These are phyloP conservation scores for Hesperophylax magnus DNA, from an alignment of 1,140 invertebrate genomes.

Conservation along the genomic window DNA sequence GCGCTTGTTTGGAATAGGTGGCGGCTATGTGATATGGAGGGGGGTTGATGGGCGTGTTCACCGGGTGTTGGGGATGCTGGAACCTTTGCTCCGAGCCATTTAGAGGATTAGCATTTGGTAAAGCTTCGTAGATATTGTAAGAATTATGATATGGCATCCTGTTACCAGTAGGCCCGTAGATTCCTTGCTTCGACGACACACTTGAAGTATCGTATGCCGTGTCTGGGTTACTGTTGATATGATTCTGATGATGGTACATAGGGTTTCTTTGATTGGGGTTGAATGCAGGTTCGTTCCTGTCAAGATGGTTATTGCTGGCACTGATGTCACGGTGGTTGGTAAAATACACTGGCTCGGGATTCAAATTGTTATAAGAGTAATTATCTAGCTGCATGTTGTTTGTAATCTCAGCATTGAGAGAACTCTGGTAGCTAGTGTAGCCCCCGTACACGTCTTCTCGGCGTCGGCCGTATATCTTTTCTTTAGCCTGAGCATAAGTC, in stretches of 20 bases:
- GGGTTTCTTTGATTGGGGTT: constrained; percentile 9
- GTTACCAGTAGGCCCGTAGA: constrained; percentile 37
- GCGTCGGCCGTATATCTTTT: constrained; percentile 65
- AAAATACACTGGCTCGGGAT: constrained; percentile 30
- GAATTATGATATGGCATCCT: constrained; percentile 36
- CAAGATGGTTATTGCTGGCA: neutral
- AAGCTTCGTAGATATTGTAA: constrained; percentile 48
- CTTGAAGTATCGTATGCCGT: constrained; percentile 43
- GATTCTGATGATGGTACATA: constrained; percentile 39
- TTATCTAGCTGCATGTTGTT: constrained; percentile 18
- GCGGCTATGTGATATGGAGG: constrained; percentile 70
- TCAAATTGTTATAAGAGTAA: constrained; percentile 16
- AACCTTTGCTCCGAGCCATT: constrained; percentile 29
- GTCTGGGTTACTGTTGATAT: constrained; percentile 38
- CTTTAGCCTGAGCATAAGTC: constrained; percentile 64
- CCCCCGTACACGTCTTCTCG: constrained; percentile 67
- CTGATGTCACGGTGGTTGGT: constrained; percentile 5
- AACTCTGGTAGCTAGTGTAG: constrained; percentile 61
- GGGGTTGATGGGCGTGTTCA: constrained; percentile 63
- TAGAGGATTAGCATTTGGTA: constrained; percentile 37
- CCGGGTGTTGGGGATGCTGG: constrained; percentile 48
- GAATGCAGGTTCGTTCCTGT: neutral
- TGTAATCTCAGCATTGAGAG: constrained; percentile 23
- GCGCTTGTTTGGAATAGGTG: constrained; percentile 71
- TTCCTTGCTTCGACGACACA: constrained; percentile 48